Base-by-base conservation (phyloP, 2,797 vertebrate species). In the Scolopax rusticola region DNA sequence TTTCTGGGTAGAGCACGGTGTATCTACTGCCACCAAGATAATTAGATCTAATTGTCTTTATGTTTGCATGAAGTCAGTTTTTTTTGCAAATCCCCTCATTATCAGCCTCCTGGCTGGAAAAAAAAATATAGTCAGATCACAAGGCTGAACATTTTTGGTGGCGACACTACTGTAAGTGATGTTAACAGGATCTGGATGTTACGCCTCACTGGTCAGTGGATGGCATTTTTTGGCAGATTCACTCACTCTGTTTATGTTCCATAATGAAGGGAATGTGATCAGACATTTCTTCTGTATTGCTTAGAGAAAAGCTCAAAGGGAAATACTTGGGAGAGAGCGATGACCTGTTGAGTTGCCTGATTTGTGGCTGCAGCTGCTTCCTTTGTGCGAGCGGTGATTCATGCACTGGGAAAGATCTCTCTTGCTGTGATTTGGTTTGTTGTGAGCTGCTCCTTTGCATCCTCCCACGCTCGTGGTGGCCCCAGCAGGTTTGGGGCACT, bases 331-430 rank as follows among this genome's bases (percentile, higher is more conserved):
- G 59, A 56, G 63, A 88, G n/a, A 36, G 56, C 64, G 85, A 57
- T 51, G 74, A 86, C 92, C 78, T 86, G 43, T 91, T 54, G 95
- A 86, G 54, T 92, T 82, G 80, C 63, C 65, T 94, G 93, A 84
- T 82, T 80, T 53, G 33, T 56, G 65, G n/a, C 67, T n/a, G 16
- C 51, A 92, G 79, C 73, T 90, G 77, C 81, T 96, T 59, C 25
- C 60, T 95, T 87, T 78, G 14, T 86, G 57, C 3, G 3, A 64
- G 43, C 11, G 9, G 69, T 68, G 67, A 94, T 90, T 91, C 76
- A 76, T 21, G 73, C 32, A 14, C 0, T 0, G 68, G 33, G 33
- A 67, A 94, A 90, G 74, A 87, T 61, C 68, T 33, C 13, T 57
- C 48, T 51, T 91, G 68, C 28, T 48, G 47, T 24, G 47, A n/a